phyloP scores from a whole-genome alignment of 1,140 invertebrate species.

The Drosophila bocki region DNA sequence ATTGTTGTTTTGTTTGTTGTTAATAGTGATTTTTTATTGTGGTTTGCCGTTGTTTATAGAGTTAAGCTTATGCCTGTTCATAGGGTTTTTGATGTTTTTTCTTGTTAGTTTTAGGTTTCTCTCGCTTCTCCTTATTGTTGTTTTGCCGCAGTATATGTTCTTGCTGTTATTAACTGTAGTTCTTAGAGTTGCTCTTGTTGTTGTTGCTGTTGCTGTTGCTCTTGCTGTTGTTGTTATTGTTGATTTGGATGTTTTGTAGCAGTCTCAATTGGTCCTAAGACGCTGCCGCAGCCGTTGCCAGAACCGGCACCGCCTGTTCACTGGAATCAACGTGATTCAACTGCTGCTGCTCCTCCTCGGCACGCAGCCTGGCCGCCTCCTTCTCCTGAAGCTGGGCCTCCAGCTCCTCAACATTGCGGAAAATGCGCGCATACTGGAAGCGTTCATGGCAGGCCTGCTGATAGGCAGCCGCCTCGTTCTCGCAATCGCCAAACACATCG shows the following conservation, averaged over 20 bases:
- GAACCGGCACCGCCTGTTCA: conserved; percentile 41
- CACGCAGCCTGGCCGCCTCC: conserved; percentile 69
- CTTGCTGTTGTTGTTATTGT: conserved; percentile 26
- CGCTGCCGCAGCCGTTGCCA: conserved; percentile 48
- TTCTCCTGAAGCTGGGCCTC: conserved; percentile 73
- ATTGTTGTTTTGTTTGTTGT: conserved; percentile 35
- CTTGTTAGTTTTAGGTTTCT: conserved; percentile 29
- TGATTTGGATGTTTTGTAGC: conserved; percentile 32
- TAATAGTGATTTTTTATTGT: conserved; percentile 53
- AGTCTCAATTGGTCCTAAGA: conserved; percentile 68
- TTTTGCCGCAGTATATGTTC: conserved; percentile 40
- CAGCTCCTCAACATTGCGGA: conserved; percentile 85
- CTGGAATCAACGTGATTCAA: conserved; percentile 70
- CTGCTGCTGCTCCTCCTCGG: conserved; percentile 71
- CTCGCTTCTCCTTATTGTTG: conserved; percentile 43
- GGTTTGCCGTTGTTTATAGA: conserved; percentile 55
- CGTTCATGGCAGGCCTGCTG: conserved; percentile 89
- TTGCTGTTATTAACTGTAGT: conserved; percentile 35
- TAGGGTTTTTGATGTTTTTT: conserved; percentile 31
- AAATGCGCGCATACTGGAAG: conserved; percentile 91
- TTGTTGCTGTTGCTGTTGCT: conserved; percentile 14
- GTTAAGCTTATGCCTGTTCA: conserved; percentile 60
- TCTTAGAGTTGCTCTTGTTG: conserved; percentile 19
- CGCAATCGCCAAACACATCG: conserved; percentile 87
- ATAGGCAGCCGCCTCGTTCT: conserved; percentile 89